Evolutionary conservation across 2,113 vertebrate species (phyloP).

Genomic region (Callionymus lyra): DNA sequence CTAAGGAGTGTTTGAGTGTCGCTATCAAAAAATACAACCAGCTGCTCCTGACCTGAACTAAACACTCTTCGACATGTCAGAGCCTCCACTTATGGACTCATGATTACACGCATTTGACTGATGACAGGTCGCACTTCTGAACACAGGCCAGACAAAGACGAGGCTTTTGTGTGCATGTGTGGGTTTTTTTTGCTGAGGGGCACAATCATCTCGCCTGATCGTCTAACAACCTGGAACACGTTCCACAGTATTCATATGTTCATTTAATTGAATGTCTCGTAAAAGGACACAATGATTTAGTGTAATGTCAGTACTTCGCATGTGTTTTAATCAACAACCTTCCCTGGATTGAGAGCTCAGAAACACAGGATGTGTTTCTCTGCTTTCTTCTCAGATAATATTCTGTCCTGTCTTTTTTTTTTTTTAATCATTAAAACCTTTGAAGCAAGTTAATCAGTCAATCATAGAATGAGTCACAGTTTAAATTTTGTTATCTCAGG

Average conservation of each 20-base stretch:
- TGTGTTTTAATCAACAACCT: too few species aligned
- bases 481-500: too few species aligned
- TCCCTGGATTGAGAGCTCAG: too few species aligned
- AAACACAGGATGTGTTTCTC: too few species aligned
- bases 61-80: slow-evolving; percentile 19
- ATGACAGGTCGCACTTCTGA: slow-evolving; percentile 36
- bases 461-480: too few species aligned
- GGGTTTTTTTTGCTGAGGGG: slow-evolving; percentile 3
- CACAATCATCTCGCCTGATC: not conserved
- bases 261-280: slow-evolving; percentile 19
- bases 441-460: too few species aligned
- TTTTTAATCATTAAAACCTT: too few species aligned
- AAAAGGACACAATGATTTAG: slow-evolving; percentile 13
- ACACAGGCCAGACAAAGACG: slow-evolving; percentile 29
- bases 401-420: too few species aligned
- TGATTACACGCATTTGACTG: slow-evolving; percentile 41
- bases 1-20: slow-evolving; percentile 10
- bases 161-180: slow-evolving; percentile 3
- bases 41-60: slow-evolving; percentile 32
- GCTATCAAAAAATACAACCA: slow-evolving; percentile 26
- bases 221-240: slow-evolving; percentile 11
- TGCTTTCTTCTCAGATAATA: too few species aligned
- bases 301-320: too few species aligned
- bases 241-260: slow-evolving; percentile 9
- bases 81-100: slow-evolving; percentile 37